Percentiles rank a stretch among this genome's conserved stretches.
Conservation (phyloP, 2,797 vertebrate species). For the Cacajao melanocephalus region DNA sequence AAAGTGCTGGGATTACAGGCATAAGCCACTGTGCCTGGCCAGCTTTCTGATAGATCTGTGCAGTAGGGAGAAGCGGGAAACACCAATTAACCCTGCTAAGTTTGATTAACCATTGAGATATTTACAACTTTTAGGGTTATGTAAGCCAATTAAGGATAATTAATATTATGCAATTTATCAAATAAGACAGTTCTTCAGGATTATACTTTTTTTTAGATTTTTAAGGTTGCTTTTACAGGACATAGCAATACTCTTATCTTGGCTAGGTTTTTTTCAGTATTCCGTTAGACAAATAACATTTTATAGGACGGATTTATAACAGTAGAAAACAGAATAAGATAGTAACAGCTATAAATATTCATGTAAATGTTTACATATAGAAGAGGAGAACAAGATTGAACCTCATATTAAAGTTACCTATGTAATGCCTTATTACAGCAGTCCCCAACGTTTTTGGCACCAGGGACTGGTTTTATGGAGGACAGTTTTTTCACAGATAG, state of each 20-base stretch:
- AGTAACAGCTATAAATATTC: background rate
- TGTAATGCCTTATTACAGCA: background rate
- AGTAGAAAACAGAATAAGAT: background rate
- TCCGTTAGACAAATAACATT: background rate
- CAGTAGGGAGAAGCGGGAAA: background rate
- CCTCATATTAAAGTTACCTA: background rate
- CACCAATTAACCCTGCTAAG: background rate
- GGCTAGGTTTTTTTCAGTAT: background rate
- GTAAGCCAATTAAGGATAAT: background rate
- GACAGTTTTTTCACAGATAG: background rate
- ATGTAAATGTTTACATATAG: background rate
- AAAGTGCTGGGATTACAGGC: too few relatives aligned
- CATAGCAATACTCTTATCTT: background rate
- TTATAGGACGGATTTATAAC: background rate
- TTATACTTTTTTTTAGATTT: background rate
- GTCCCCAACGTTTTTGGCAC: background rate
- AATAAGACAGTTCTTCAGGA: background rate
- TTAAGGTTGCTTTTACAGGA: background rate
- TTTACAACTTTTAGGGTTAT: background rate
- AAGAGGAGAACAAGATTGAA: background rate
- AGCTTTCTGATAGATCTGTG: background rate
- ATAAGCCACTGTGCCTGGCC: too few relatives aligned
- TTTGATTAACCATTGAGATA: background rate
- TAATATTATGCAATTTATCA: background rate
- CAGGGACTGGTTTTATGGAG: background rate